Percentiles rank a stretch among this genome's conserved stretches.
Conservation (phyloP, 2,797 vertebrate genomes). For the Eulemur rubriventer region DNA sequence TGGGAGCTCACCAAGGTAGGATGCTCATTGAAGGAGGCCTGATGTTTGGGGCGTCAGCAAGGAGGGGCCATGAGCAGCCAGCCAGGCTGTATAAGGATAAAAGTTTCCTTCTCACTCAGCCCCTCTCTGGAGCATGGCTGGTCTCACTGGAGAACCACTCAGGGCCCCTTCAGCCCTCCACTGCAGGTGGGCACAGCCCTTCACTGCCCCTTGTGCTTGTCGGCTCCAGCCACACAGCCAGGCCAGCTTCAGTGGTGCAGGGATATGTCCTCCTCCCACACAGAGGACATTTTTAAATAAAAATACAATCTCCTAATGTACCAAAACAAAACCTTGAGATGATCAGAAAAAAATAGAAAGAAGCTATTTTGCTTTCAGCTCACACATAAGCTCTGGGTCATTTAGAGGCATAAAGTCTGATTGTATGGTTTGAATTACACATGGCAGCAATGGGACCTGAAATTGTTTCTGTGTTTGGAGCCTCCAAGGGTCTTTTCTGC, state of each 20-base stretch:
- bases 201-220: background rate
- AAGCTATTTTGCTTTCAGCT: too few relatives aligned
- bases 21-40: background rate
- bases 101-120: background rate
- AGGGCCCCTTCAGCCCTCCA: background rate
- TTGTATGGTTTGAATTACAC: background rate
- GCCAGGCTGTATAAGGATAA: background rate
- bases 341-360: background rate
- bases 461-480: background rate
- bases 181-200: background rate
- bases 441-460: background rate
- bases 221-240: background rate
- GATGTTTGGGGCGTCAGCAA: background rate
- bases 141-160: background rate
- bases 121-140: background rate
- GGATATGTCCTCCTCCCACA: background rate
- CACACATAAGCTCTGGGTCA: too few relatives aligned
- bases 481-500: too few relatives aligned
- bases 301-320: background rate
- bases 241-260: accelerated
- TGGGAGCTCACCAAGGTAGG: background rate
- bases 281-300: background rate
- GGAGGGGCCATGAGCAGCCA: background rate
- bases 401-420: too few relatives aligned
- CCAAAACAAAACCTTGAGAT: background rate